These are phyloP conservation scores for Oreotrochilus melanogaster DNA, from an alignment of 2,113 vertebrate genomes.

Conservation along the genomic window DNA sequence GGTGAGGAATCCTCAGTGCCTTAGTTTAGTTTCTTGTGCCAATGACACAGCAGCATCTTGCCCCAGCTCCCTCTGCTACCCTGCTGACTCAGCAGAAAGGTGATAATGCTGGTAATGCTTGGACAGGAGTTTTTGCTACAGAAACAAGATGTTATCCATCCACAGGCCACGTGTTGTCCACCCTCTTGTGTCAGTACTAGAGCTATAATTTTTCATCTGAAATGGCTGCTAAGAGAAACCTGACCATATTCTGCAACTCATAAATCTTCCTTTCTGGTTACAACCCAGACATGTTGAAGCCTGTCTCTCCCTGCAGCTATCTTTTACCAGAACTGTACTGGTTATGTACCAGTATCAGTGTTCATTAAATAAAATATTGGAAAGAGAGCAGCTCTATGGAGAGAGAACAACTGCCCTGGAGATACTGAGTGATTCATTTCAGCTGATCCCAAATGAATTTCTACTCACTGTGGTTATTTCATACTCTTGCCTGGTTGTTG, in stretches of 20 bases:
- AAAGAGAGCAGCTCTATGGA: background rate
- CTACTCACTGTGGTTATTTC: slow-evolving; percentile 6
- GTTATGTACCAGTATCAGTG: background rate
- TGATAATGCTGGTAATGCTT: background rate
- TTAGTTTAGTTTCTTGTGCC: background rate
- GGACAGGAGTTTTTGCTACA: background rate
- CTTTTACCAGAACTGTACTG: background rate
- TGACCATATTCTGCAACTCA: background rate
- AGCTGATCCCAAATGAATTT: slow-evolving; percentile 23
- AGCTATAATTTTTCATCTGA: background rate
- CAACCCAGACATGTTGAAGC: background rate
- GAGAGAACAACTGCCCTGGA: slow-evolving; percentile 33
- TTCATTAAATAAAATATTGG: slow-evolving; percentile 17
- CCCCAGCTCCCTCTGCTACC: background rate
- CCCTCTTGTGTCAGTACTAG: background rate
- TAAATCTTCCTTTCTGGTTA: background rate
- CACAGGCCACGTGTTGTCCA: background rate
- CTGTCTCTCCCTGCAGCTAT: background rate
- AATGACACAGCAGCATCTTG: background rate
- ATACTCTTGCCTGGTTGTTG: background rate
- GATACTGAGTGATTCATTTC: slow-evolving; percentile 31
- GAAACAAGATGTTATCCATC: background rate
- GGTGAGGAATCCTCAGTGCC: background rate
- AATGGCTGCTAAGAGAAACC: background rate
- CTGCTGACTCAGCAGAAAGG: background rate